Evolutionary conservation across 2,888 invertebrate species (phyloP).

Genomic region (Malacosoma neustria): DNA sequence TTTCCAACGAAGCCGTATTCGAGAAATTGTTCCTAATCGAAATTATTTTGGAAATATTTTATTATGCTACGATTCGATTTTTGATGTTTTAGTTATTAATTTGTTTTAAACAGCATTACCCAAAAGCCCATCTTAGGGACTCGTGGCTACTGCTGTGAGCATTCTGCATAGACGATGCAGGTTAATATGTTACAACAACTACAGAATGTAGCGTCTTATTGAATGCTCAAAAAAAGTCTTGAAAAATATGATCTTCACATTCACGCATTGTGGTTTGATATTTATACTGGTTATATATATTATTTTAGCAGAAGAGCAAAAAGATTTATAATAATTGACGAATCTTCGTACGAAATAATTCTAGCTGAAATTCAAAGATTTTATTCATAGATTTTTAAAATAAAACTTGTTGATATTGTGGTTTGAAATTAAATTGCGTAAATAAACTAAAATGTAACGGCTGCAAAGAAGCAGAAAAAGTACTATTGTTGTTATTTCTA

Average conservation of each 20-base stretch:
- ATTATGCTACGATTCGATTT: too few species aligned
- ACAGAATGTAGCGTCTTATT: constrained; percentile 94
- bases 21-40: neutral
- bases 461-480: too few species aligned
- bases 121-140: too few species aligned
- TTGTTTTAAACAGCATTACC: too few species aligned
- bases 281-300: constrained; percentile 96
- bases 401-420: too few species aligned
- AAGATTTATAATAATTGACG: constrained; percentile 89
- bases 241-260: constrained; percentile 89
- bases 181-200: constrained; percentile 93
- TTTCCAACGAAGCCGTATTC: neutral
- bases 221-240: constrained; percentile 88
- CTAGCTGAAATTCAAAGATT: constrained; percentile 85
- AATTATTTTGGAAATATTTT: neutral
- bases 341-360: constrained; percentile 83
- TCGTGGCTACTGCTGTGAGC: too few species aligned
- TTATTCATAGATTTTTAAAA: constrained; percentile 81
- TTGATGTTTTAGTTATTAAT: too few species aligned
- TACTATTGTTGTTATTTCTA: too few species aligned
- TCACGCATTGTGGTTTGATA: constrained; percentile 98
- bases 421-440: too few species aligned
- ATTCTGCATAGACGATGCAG: too few species aligned
- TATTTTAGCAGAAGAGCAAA: constrained; percentile 93
- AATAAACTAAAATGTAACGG: too few species aligned